Percentiles rank a stretch among this genome's conserved stretches.
These are phyloP conservation scores for Neodiprion fabricii DNA, from an alignment of 1,140 invertebrate species.

Conservation along the genomic window DNA sequence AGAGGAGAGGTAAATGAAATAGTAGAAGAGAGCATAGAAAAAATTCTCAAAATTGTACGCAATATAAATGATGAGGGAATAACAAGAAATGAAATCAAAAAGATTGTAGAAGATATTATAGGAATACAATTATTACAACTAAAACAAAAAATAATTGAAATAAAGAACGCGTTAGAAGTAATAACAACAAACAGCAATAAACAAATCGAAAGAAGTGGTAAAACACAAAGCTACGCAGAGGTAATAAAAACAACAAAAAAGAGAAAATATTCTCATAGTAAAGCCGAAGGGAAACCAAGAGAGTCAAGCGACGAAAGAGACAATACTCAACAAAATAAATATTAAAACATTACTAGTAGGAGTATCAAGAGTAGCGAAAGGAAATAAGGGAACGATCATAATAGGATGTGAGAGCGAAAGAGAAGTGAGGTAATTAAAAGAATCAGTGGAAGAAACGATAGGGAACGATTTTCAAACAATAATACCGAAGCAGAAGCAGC, in stretches of 20 bases:
- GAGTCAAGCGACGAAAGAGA: not conserved
- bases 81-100: not conserved
- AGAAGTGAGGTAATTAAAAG: constrained; percentile 8
- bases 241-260: not conserved
- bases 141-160: too few species aligned
- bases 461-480: constrained; percentile 1
- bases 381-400: constrained; percentile 9
- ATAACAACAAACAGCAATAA: not conserved
- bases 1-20: too few species aligned
- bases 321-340: constrained; percentile 2
- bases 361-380: constrained; percentile 15
- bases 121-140: too few species aligned
- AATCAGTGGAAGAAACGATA: constrained; percentile 13
- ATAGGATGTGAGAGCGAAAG: not conserved
- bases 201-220: not conserved
- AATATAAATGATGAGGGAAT: not conserved
- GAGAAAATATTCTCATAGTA: constrained; percentile 8
- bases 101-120: not conserved
- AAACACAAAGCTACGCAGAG: not conserved
- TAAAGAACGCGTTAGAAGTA: not conserved
- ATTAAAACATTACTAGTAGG: constrained; percentile 15
- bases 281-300: constrained; percentile 14
- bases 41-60: not conserved
- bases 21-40: not conserved
- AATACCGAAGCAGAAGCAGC: constrained; percentile 8